These are phyloP conservation scores for Larimichthys crocea DNA, from an alignment of 2,113 vertebrate species.

Conservation along the genomic window DNA sequence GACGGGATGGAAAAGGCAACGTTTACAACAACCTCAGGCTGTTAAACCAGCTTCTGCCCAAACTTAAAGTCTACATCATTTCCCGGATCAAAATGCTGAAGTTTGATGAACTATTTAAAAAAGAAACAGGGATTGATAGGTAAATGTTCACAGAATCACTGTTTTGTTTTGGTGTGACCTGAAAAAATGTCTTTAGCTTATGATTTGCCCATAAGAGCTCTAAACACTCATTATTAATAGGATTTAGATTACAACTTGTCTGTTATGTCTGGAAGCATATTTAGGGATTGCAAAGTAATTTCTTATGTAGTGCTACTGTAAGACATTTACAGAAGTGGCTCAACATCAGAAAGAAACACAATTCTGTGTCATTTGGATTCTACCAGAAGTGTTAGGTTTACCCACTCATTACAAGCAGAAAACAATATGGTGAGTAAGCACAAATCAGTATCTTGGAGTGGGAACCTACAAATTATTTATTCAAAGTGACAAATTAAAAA, in stretches of 20 bases:
- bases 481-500: background rate
- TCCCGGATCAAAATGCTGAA: slow-evolving; percentile 92
- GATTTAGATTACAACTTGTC: slow-evolving; percentile 7
- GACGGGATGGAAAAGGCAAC: slow-evolving; percentile 90
- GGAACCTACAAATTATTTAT: background rate
- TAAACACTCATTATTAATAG: background rate
- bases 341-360: background rate
- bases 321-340: background rate
- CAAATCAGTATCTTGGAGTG: background rate
- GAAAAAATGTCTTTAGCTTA: background rate
- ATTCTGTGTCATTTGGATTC: background rate
- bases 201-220: background rate
- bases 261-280: background rate
- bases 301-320: background rate
- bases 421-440: background rate
- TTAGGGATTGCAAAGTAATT: background rate
- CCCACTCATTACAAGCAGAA: background rate
- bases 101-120: slow-evolving; percentile 93
- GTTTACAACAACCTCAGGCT: slow-evolving; percentile 91
- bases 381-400: background rate
- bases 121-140: slow-evolving; percentile 94
- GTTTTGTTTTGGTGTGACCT: background rate
- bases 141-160: slow-evolving; percentile 56
- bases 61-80: slow-evolving; percentile 88
- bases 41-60: slow-evolving; percentile 89